Evolutionary conservation across 2,797 vertebrate species (phyloP).

Genomic region (Platyrinchus mystaceus): DNA sequence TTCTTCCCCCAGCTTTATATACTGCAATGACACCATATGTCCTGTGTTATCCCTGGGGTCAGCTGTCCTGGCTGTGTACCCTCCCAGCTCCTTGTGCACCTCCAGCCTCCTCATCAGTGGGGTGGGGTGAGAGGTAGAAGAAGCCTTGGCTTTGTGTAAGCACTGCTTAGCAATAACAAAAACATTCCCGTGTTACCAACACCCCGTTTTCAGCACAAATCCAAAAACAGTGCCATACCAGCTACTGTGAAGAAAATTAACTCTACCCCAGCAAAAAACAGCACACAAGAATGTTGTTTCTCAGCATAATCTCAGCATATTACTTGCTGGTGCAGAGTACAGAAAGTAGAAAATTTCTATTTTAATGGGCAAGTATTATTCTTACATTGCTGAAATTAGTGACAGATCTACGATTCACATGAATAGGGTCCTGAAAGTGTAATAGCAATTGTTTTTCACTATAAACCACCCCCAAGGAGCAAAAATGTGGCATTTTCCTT

Average conservation of each 20-base stretch:
- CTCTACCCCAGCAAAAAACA: not conserved
- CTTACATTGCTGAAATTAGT: not conserved
- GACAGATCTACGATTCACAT: not conserved
- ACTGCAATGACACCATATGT: not conserved
- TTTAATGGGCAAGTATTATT: not conserved
- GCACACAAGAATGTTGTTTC: not conserved
- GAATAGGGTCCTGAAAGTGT: not conserved
- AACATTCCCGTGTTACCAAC: not conserved
- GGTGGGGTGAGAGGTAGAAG: not conserved
- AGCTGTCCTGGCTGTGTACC: not conserved
- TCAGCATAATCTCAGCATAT: not conserved
- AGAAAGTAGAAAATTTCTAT: not conserved
- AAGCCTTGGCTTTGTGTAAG: not conserved
- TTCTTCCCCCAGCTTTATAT: not conserved
- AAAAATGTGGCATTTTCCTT: not conserved
- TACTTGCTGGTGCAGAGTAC: not conserved
- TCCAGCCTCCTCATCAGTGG: not conserved
- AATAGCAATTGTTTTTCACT: not conserved
- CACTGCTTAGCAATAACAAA: not conserved
- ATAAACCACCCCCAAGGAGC: not conserved
- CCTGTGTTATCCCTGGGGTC: not conserved
- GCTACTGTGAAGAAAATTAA: not conserved
- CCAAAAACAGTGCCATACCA: not conserved
- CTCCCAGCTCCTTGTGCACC: not conserved
- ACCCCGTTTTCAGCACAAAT: not conserved